Base-by-base conservation (phyloP, 1,140 invertebrate species). In the Trichomalopsis sarcophagae region DNA sequence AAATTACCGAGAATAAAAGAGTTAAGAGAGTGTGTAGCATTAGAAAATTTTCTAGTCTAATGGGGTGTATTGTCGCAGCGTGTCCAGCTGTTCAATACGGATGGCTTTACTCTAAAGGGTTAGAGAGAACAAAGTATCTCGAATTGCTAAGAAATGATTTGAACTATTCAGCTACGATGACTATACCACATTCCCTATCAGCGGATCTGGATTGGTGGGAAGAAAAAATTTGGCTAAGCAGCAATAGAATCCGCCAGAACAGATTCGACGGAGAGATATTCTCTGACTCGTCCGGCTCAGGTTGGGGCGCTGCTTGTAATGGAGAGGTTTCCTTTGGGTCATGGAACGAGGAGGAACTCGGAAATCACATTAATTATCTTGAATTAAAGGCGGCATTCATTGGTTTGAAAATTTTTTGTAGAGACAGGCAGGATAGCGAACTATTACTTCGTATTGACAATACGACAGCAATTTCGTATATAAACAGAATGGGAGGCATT, bases 371-470 rank as follows among this genome's bases (percentile, higher is more conserved):
- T 33, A 85, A 85, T 76, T 62, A 30, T 44, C 36, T 85, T n/a
- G 84, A 85, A 68, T 50, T 85, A 36, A 10, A 77, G 27, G 85
- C 85, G 9, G 81, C 75, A 2, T 86, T 90, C 87, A 78, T 89
- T 21, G 88, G 84, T 0, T 36, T 91, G 30, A 89, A 91, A 87
- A 84, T 27, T 36, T 92, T 91, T 87, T 90, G 89, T 27, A 86
- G 44, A 3, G 71, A 90, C 71, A 1, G 40, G 44, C 47, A 3
- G 23, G 86, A 90, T 77, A 90, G 90, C 85, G 33, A 88, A n/a
- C 90, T 92, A 66, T 82, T 92, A 79, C 69, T 92, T 10, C 80
- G 91, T 2, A 80, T 90, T 1, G 91, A 93, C 75, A 92, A 92
- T 62, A 92, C 89, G 0, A 93, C 91, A n/a, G n/a, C n/a, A n/a